Percentiles rank a stretch among this genome's conserved stretches.
These are phyloP conservation scores for Peromyscus polionotus DNA, from an alignment of 2,113 vertebrate species.

Conservation along the genomic window DNA sequence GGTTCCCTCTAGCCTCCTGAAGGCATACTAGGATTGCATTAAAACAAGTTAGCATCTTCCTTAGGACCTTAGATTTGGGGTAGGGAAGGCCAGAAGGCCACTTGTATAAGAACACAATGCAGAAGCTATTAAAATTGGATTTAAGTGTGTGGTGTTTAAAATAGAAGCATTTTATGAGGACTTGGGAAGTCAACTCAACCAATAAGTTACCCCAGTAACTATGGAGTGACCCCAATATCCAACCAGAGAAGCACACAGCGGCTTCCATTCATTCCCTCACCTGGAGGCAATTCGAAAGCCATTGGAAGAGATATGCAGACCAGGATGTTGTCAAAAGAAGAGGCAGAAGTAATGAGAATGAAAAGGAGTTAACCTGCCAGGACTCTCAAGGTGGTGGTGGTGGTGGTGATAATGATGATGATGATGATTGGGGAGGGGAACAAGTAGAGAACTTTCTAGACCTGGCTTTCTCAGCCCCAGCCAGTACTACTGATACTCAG, in stretches of 20 bases:
- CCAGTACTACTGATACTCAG: not conserved
- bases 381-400: not conserved
- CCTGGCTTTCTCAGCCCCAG: not conserved
- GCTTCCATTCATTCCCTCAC: not conserved
- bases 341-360: slow-evolving; percentile 20
- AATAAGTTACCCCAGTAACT: not conserved
- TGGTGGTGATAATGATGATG: not conserved
- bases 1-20: not conserved
- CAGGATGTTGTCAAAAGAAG: not conserved
- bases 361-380: not conserved
- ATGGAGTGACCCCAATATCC: not conserved
- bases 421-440: not conserved
- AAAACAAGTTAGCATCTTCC: not conserved
- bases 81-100: not conserved
- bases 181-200: not conserved
- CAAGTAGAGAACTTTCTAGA: slow-evolving; percentile 13
- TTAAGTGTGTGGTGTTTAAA: not conserved
- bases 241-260: not conserved
- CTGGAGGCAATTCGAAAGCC: not conserved
- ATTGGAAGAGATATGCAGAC: not conserved
- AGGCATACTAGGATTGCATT: not conserved
- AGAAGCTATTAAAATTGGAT: not conserved
- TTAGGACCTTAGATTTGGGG: not conserved
- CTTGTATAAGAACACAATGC: not conserved
- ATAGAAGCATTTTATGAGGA: not conserved